Percentiles rank a stretch among this genome's conserved stretches.
Evolutionary conservation across 2,113 vertebrate species (phyloP).

Genomic region (Alouatta palliata): DNA sequence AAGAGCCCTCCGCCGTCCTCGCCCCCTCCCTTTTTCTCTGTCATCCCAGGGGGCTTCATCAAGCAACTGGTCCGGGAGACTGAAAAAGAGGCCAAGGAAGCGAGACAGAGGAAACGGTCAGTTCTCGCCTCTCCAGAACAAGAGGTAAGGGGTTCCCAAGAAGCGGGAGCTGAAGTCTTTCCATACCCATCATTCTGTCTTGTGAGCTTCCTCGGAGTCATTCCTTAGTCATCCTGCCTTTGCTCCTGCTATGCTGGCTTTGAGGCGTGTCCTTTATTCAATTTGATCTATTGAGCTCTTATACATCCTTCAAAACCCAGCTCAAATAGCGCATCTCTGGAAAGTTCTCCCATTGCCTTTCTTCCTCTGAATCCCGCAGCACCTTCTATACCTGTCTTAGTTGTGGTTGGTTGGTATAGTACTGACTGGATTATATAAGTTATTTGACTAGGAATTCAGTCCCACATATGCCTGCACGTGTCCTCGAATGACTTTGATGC

Average conservation of each 20-base stretch:
- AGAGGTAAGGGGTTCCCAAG: slow-evolving; percentile 71
- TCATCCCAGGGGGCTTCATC: slow-evolving; percentile 94
- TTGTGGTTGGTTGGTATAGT: background rate
- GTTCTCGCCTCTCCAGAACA: slow-evolving; percentile 40
- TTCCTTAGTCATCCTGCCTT: background rate
- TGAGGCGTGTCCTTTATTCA: background rate
- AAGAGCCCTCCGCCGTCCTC: slow-evolving; percentile 81
- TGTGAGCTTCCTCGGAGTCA: background rate
- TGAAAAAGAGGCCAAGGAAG: slow-evolving; percentile 90
- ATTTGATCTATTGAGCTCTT: background rate
- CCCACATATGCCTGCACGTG: background rate
- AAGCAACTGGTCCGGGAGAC: slow-evolving; percentile 95
- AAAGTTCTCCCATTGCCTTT: background rate
- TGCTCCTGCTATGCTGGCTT: too few relatives aligned
- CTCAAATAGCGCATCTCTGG: background rate
- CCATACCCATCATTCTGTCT: background rate
- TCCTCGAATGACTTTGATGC: background rate
- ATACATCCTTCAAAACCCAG: background rate
- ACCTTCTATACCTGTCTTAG: background rate
- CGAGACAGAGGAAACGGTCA: slow-evolving; percentile 85
- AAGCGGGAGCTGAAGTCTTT: rapidly evolving
- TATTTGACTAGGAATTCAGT: background rate
- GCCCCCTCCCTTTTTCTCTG: slow-evolving; percentile 88
- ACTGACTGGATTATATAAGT: background rate
- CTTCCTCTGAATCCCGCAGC: background rate